Percentiles rank a stretch among this genome's conserved stretches.
phyloP scores from a whole-genome alignment of 92 coral and sea anemone species.

The Chrysogorgia sp. region DNA sequence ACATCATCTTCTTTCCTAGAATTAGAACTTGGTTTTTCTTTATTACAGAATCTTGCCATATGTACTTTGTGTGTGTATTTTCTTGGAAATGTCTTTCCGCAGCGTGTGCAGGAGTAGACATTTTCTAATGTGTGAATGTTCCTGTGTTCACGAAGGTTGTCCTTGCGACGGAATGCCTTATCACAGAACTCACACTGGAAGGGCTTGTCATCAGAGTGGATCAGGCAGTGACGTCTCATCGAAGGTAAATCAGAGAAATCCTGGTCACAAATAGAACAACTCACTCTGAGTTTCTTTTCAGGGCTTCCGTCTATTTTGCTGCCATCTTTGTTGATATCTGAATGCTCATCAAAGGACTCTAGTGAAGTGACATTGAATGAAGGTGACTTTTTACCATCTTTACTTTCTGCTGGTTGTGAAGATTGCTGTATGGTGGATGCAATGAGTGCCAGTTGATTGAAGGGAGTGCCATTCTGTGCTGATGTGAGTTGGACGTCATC shows the following conservation, averaged over 20 bases:
- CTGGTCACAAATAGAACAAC: constrained; percentile 17
- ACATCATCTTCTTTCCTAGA: not conserved
- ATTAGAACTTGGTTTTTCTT: not conserved
- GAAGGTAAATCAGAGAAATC: constrained; percentile 40
- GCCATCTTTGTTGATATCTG: not conserved
- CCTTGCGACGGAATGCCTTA: constrained; percentile 38
- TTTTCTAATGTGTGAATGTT: constrained; percentile 37
- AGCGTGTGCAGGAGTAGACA: constrained; percentile 27
- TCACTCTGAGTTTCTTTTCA: not conserved
- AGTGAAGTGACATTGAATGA: not conserved
- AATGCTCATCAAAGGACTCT: not conserved
- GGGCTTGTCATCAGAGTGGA: constrained; percentile 38
- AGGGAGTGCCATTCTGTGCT: not conserved
- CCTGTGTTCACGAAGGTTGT: constrained; percentile 42
- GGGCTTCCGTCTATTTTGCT: not conserved
- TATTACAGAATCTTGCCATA: constrained; percentile 22
- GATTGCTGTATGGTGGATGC: constrained; percentile 3
- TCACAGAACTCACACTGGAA: constrained; percentile 44
- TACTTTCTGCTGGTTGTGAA: not conserved
- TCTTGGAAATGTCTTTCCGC: constrained; percentile 38
- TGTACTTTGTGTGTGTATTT: constrained; percentile 43
- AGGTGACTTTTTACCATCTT: not conserved
- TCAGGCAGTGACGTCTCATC: constrained; percentile 39
- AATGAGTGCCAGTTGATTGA: constrained; percentile 37
- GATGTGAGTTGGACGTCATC: not conserved